These are phyloP conservation scores for Perdita meconis DNA, from an alignment of 2,888 invertebrate genomes.

Conservation along the genomic window DNA sequence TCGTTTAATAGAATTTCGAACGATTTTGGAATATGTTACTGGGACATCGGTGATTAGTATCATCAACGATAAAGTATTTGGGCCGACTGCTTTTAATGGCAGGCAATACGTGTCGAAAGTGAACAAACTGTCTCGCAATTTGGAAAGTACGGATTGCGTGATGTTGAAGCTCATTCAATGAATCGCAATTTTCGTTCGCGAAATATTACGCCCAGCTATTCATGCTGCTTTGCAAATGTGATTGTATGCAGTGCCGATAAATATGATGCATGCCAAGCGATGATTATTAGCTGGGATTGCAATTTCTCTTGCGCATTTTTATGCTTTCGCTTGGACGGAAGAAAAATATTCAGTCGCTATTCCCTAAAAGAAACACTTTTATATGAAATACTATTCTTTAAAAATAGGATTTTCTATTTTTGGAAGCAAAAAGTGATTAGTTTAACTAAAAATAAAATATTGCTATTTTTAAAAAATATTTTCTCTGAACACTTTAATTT, in stretches of 20 bases:
- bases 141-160: conserved; percentile 13
- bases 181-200: conserved; percentile 20
- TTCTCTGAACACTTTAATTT: too few relatives aligned
- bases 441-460: background rate
- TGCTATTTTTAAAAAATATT: too few relatives aligned
- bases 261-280: background rate
- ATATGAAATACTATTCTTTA: background rate
- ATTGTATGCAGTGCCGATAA: background rate
- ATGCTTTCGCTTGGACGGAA: background rate
- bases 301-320: background rate
- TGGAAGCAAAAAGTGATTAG: background rate
- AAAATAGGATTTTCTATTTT: background rate
- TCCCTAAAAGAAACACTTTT: background rate
- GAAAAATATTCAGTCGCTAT: background rate
- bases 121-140: conserved; percentile 26
- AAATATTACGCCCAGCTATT: background rate
- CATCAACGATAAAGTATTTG: conserved; percentile 27
- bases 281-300: background rate
- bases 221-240: background rate
- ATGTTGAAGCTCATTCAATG: conserved; percentile 2
- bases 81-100: conserved; percentile 7
- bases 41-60: conserved; percentile 23
- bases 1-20: conserved; percentile 16
- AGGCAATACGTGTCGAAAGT: conserved; percentile 36
- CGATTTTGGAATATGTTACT: conserved; percentile 40